Evolutionary conservation across 2,113 vertebrate genomes (phyloP), one percentile per base, ranked within the genome.

Genomic region (Coryphaenoides rupestris): DNA sequence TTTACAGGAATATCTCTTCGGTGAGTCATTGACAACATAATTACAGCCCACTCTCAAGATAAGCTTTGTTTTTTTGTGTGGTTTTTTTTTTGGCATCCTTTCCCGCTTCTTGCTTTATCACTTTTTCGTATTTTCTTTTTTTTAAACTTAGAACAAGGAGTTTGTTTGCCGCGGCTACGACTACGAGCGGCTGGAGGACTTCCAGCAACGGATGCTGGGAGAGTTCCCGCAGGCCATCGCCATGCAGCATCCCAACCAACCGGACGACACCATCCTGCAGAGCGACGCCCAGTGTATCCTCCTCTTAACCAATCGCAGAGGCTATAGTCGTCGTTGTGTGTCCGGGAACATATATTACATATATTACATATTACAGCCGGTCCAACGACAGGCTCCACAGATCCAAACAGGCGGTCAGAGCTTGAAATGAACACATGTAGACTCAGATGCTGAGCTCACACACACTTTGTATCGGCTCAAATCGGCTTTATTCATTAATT

Each of bases 101-200:
- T 10, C 9, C 33, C 33, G 12, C 21, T 24, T 17, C 53, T 15
- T 58, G 60, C 22, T 60, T n/a, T 40, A 28, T 56, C 61, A 2
- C 54, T 15, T 66, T n/a, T 58, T 67, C 62, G 69, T 19, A 46
- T 12, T 40, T 40, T 40, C 7, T n/a, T n/a, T n/a, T n/a, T n/a
- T n/a, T n/a, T n/a, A n/a, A n/a, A n/a, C n/a, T n/a, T 78, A 99
- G 97, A 99, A 99, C 86, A 99, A 99, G 75, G 97, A 99, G 65
- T 99, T 99, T 45, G 95, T 99, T 45, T 99, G 97, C 77, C 93
- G 95, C 3, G 97, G 96, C 70, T 96, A 98, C 0, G 96, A 99
- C 85, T 99, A 98, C 0, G 97, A 99, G 84, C 90, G 97, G 28
- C 92, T 99, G 17, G 97, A 99, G 84, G 94, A 95, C 63, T 99